phyloP scores from a whole-genome alignment of 2,888 invertebrate species.

The Selenia dentaria region DNA sequence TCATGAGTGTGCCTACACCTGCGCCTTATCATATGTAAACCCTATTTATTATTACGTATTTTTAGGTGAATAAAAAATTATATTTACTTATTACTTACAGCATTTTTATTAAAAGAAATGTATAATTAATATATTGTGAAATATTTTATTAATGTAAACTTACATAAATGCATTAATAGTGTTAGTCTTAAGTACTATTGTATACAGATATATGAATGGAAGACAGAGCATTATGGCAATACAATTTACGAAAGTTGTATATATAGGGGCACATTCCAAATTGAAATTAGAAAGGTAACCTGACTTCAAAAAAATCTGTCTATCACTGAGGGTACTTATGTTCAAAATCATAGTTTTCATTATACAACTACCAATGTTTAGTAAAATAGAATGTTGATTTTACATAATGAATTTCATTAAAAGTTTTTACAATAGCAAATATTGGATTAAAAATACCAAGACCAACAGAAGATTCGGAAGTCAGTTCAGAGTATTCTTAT shows the following conservation, averaged over 20 bases:
- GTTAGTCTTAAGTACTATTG: constrained; percentile 21
- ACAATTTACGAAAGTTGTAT: constrained; percentile 6
- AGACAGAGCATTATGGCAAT: constrained; percentile 20
- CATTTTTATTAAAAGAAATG: constrained; percentile 38
- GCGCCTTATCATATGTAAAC: constrained; percentile 86
- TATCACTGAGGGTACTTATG: no score
- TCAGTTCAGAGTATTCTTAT: no score
- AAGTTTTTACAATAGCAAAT: no score
- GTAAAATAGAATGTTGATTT: no score
- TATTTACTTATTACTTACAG: constrained; percentile 29
- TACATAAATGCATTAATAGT: constrained; percentile 53
- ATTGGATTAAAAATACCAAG: no score
- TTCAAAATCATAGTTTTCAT: no score
- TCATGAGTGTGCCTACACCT: constrained; percentile 94
- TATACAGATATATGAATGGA: constrained; percentile 19
- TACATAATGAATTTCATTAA: no score
- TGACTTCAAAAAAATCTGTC: no score
- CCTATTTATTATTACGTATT: constrained; percentile 20
- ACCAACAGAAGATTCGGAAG: no score
- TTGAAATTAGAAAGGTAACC: no score
- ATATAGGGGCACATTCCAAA: no score
- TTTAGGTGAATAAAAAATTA: constrained; percentile 36
- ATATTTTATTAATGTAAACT: constrained; percentile 74
- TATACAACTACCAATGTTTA: no score
- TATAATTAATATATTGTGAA: constrained; percentile 50